Percentiles rank a stretch among this genome's conserved stretches.
phyloP scores from a whole-genome alignment of 2,888 invertebrate species.

The Synergus gifuensis region DNA sequence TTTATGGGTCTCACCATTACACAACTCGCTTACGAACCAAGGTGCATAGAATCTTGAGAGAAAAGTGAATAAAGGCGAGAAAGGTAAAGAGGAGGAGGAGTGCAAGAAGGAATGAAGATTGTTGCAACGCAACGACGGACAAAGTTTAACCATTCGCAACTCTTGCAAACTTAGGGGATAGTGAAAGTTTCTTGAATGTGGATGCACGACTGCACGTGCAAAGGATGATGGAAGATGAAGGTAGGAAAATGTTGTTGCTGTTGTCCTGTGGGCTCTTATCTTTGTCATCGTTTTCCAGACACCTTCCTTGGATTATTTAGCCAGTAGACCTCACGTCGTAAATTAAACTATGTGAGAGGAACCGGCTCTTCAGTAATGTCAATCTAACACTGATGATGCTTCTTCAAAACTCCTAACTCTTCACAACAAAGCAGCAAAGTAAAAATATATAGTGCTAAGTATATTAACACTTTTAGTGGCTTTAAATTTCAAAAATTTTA shows the following conservation, averaged over 20 bases:
- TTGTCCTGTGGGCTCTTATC: conserved; percentile 27
- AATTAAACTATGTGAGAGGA: conserved; percentile 31
- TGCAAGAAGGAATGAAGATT: conserved; percentile 18
- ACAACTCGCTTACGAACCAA: neutral
- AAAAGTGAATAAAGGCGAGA: neutral
- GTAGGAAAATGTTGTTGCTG: conserved; percentile 27
- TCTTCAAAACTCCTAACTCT: conserved; percentile 4
- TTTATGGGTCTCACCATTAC: conserved; percentile 25
- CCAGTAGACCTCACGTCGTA: conserved; percentile 31
- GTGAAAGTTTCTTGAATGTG: conserved; percentile 32
- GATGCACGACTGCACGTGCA: neutral
- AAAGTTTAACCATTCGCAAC: conserved; percentile 38
- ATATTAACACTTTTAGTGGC: too few relatives aligned
- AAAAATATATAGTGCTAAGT: neutral
- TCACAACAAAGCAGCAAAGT: neutral
- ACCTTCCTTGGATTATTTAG: conserved; percentile 22
- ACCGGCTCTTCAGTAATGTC: neutral
- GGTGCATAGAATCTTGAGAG: conserved; percentile 16
- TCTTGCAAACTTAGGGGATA: conserved; percentile 22
- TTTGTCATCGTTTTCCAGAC: conserved; percentile 33
- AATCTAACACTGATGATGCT: conserved; percentile 14
- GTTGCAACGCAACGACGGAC: conserved; percentile 1
- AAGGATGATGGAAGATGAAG: neutral
- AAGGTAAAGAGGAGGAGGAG: neutral
- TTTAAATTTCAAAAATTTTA: too few relatives aligned